Evolutionary conservation across 2,888 invertebrate genomes (phyloP), one percentile per base, ranked within the genome.

Genomic region (Eledone cirrhosa): DNA sequence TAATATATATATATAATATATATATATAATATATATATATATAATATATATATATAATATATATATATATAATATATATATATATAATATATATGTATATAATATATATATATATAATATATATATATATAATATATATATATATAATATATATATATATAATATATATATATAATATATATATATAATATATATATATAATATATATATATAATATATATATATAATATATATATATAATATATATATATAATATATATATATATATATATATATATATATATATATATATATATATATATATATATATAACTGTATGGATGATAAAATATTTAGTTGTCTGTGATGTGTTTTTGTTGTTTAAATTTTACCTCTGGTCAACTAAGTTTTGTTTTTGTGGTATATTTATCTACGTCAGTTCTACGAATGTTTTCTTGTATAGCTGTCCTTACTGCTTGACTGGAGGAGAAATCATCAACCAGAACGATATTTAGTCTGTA

Each of bases 401-500:
- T 67, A 24, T 27, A 31, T 11, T 1, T 67, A 8, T 65, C n/a
- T 33, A 31, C 31, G 22, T 48, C 29, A n/a, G 76, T 27, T 2
- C 76, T 41, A 24, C 76, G n/a, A 14, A 76, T 76, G 16, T 76
- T 76, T 14, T 76, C 48, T 29, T 19, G 48, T 7, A 76, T 76
- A 11, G 76, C 76, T 11, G 48, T 76, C 24, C 29, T 19, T 27
- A 76, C 76, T 14, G 48, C 76, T 48, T 48, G 48, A 16, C 76
- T 76, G 0, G 76, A 76, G 11, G 47, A 48, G 24, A 76, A 76
- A 48, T 76, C 76, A 27, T 76, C 76, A 8, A 76, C 48, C 7
- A 76, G 48, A 1, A 76, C 48, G 47, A 76, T 48, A 48, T 76
- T 76, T 24, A 48, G 24, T 76, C 29, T 76, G 29, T 76, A 76